Conservation (phyloP, 2,888 invertebrate genomes). For the Lasioglossum morio region DNA sequence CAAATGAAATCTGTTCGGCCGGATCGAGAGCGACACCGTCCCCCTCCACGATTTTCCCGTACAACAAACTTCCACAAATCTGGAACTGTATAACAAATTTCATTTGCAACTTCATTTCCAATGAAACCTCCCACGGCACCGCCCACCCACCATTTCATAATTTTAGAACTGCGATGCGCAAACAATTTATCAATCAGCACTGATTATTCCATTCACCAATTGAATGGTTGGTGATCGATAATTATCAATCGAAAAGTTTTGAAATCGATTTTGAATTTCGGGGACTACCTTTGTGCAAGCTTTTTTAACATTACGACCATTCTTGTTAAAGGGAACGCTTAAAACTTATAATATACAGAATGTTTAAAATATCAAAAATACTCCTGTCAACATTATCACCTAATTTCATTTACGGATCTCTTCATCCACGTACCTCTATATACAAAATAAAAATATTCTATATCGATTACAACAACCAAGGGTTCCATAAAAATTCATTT, state of each 20-base stretch:
- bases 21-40: conserved; percentile 23
- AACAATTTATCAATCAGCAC: neutral
- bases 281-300: too few relatives aligned
- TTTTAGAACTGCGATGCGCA: neutral
- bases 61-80: neutral
- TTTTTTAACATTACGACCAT: too few relatives aligned
- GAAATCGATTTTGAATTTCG: too few relatives aligned
- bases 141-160: neutral
- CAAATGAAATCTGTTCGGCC: conserved; percentile 51
- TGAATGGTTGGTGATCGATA: neutral
- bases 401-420: neutral
- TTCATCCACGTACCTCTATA: too few relatives aligned
- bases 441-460: neutral
- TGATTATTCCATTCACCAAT: neutral
- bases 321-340: too few relatives aligned
- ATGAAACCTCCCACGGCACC: neutral
- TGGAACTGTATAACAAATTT: neutral
- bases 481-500: neutral
- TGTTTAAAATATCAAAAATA: too few relatives aligned
- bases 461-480: neutral
- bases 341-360: neutral
- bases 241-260: neutral
- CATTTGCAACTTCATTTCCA: neutral
- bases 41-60: conserved; percentile 13
- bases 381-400: neutral